Conservation (phyloP, 2,888 invertebrate genomes). For the Drosophila leonis region DNA sequence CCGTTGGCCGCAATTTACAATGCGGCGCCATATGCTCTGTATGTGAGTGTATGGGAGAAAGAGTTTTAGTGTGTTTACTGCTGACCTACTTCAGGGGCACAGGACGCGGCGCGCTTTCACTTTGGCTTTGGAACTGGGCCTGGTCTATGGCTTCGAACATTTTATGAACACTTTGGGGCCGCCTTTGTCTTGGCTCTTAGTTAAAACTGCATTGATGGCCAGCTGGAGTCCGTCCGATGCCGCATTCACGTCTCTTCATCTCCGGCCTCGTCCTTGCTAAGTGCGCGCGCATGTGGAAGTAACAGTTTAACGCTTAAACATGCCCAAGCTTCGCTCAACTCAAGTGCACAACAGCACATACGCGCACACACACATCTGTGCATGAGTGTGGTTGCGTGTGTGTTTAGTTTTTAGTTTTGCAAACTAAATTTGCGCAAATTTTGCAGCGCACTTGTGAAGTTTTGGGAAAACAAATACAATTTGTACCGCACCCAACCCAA, state of each 20-base stretch:
- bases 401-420: constrained; percentile 64
- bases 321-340: constrained; percentile 67
- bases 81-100: constrained; percentile 63
- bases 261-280: constrained; percentile 7
- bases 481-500: constrained; percentile 43
- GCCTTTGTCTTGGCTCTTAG: constrained; percentile 73
- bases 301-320: constrained; percentile 78
- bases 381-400: constrained; percentile 18
- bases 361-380: constrained; percentile 17
- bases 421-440: constrained; percentile 66
- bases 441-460: constrained; percentile 48
- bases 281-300: constrained; percentile 74
- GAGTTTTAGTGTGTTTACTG: constrained; percentile 19
- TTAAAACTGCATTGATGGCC: constrained; percentile 74
- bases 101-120: constrained; percentile 50
- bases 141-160: constrained; percentile 54
- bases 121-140: constrained; percentile 41
- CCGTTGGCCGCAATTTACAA: constrained; percentile 63
- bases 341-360: constrained; percentile 41
- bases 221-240: constrained; percentile 53
- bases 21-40: constrained; percentile 42
- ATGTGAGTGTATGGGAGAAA: constrained; percentile 19
- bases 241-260: constrained; percentile 6
- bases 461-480: constrained; percentile 68
- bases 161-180: constrained; percentile 74